Evolutionary conservation across 1,140 invertebrate genomes (phyloP), one percentile per base, ranked within the genome.

Genomic region (Danaus melanippus): DNA sequence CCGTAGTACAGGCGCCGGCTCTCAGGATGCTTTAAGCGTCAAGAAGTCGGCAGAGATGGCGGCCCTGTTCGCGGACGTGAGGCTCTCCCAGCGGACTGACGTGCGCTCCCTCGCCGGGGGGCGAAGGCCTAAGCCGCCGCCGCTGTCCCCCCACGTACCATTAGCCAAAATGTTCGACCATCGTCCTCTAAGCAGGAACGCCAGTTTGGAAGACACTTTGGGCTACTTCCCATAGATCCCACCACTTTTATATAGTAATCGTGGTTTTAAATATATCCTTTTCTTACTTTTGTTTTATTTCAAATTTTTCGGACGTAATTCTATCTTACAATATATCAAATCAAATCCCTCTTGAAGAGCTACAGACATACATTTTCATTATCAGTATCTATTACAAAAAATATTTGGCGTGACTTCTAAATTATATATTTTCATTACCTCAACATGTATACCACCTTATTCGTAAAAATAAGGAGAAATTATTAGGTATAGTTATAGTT

Each of bases 21-120:
- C 91, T 21, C 91, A 92, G 44, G 93, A 95, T 68, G 92, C 94
- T 0, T 84, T 96, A 0, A 93, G 93, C 21, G 93, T 95, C 8
- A 96, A 96, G 77, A 96, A 96, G 76, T 93, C 93, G 9, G 93
- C 94, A 0, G 95, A 96, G 80, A 95, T 95, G 60, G 94, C 94
- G 0, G 94, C 94, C 0, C 84, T 96, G 5, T 96, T 96, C 74
- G 93, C 92, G 0, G 92, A 93, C 71, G 89, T 93, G 42, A 89
- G 90, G 42, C 78, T 90, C 2, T 89, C 86, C 32, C 89, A 88
- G 74, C 84, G 84, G 12, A 89, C 84, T 0, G 88, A 88, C 67
- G 85, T 80, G 11, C 79, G 75, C n/a, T 75, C 84, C 0, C 55
- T 86, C 8, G 73, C 66, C n/a, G 80, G 55, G 8, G 71, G 68